A percentile compares a stretch with the other conserved stretches of the same genome.
Evolutionary conservation across 64 coral and sea anemone genomes (phyloP).

Genomic region (Trachythela sp.): DNA sequence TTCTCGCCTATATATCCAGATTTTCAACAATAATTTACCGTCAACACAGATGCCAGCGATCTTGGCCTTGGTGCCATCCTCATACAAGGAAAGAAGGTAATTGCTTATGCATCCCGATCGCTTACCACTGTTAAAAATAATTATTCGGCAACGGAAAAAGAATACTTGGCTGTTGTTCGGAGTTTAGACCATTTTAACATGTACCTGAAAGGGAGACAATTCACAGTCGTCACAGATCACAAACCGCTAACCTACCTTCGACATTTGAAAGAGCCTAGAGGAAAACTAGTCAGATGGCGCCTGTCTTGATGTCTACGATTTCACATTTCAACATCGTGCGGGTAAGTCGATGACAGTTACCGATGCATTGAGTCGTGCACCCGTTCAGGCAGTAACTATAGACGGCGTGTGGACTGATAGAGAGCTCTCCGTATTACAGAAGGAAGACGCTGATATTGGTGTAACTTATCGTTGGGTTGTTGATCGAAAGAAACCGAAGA

Average conservation of each 20-base stretch:
- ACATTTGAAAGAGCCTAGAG: neutral
- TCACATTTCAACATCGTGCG: neutral
- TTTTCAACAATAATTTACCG: no score
- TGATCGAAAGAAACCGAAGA: neutral
- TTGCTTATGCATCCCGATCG: no score
- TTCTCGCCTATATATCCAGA: no score
- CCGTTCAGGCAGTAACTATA: neutral
- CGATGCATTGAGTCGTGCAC: neutral
- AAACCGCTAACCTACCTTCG: neutral
- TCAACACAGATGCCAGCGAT: no score
- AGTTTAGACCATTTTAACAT: neutral
- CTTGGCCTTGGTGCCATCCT: no score
- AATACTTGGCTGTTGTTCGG: neutral
- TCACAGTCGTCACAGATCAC: slow-evolving; percentile 6
- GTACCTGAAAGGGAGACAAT: neutral
- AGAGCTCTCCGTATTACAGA: neutral
- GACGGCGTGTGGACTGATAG: neutral
- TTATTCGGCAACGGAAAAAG: neutral
- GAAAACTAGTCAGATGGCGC: neutral
- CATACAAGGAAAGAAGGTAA: no score
- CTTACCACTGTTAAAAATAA: no score
- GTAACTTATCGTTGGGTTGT: neutral
- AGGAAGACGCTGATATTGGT: neutral
- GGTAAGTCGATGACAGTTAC: neutral
- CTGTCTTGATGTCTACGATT: neutral